Conservation (phyloP, 2,113 vertebrate genomes). For the Tachycineta bicolor region DNA sequence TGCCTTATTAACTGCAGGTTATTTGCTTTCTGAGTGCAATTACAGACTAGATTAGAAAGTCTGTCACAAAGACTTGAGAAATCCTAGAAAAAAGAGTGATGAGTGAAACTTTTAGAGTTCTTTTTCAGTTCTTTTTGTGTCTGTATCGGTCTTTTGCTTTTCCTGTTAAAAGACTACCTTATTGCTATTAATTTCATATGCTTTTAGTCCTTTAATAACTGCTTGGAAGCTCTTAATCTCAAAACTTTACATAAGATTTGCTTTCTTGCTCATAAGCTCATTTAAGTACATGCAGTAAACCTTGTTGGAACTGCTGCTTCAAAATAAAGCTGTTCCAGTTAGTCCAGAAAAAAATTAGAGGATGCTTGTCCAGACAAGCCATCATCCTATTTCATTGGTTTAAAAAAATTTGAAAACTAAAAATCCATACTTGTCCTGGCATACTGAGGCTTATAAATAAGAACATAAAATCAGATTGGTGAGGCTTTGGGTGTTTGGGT, state of each 20-base stretch:
- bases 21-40: background rate
- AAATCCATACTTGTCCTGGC: background rate
- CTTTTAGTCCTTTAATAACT: conserved; percentile 28
- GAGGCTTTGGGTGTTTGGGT: background rate
- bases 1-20: background rate
- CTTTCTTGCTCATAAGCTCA: conserved; percentile 5
- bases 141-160: background rate
- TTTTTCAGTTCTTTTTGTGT: background rate
- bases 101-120: background rate
- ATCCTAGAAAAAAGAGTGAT: background rate
- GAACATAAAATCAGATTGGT: background rate
- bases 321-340: background rate
- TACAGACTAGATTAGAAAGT: background rate
- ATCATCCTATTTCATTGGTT: background rate
- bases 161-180: background rate
- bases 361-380: background rate
- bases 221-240: conserved; percentile 1
- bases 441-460: background rate
- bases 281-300: background rate
- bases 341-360: background rate
- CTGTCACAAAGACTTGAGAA: background rate
- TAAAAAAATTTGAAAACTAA: background rate
- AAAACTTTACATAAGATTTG: background rate
- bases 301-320: background rate
- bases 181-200: conserved; percentile 26